Evolutionary conservation across 2,888 invertebrate genomes (phyloP).

Genomic region (Eugnorisma glareosa): DNA sequence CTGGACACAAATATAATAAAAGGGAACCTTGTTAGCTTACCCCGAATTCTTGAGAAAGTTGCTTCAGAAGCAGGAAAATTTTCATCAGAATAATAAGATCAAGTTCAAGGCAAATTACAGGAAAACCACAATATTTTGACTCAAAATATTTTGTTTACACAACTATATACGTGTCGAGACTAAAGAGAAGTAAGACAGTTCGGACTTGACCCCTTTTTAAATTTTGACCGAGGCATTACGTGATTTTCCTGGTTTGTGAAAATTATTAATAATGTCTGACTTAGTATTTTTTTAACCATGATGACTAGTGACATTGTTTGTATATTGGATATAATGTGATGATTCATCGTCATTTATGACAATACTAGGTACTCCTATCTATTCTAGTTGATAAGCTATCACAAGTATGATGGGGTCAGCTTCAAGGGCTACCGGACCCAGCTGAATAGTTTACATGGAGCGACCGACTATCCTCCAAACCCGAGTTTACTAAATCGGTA

Average conservation of each 20-base stretch:
- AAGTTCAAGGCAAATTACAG: conserved; percentile 53
- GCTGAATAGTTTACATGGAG: background rate
- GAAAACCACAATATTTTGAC: conserved; percentile 47
- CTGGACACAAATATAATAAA: conserved; percentile 34
- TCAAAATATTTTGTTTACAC: conserved; percentile 52
- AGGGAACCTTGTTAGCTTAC: conserved; percentile 19
- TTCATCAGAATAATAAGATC: conserved; percentile 15
- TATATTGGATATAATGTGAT: background rate
- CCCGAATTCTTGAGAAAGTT: conserved; percentile 27
- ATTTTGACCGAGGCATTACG: background rate
- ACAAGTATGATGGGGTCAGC: background rate
- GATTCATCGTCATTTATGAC: background rate
- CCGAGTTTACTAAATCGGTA: no score
- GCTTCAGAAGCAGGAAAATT: conserved; percentile 34
- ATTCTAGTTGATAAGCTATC: background rate
- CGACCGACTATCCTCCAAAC: background rate
- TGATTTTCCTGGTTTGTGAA: conserved; percentile 25
- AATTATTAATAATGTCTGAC: background rate
- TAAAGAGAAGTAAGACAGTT: conserved; percentile 14
- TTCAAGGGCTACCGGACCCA: background rate
- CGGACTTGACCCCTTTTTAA: conserved; percentile 58
- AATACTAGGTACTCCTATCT: background rate
- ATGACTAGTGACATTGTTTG: background rate
- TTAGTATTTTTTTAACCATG: background rate
- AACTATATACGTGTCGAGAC: conserved; percentile 25